Evolutionary conservation across 2,888 invertebrate species (phyloP).

Genomic region (Caenorhabditis virilis): DNA sequence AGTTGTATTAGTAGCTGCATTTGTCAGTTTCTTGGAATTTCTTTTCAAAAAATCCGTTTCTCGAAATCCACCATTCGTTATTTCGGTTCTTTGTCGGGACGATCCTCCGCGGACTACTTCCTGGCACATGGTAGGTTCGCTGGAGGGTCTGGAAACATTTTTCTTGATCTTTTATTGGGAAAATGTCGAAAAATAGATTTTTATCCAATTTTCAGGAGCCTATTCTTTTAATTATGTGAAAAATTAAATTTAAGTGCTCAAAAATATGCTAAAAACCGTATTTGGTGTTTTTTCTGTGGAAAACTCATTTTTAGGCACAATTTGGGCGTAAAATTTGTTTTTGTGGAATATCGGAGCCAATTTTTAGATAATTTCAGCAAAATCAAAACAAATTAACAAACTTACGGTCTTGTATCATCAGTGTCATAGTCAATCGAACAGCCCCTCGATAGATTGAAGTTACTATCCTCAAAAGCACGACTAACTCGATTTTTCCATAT

Average conservation of each 20-base stretch:
- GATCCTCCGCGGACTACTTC: conserved; percentile 8
- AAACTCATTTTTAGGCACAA: background rate
- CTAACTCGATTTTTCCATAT: background rate
- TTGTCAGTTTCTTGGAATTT: background rate
- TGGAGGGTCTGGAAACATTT: conserved; percentile 25
- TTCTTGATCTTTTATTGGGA: no score
- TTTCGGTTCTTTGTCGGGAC: background rate
- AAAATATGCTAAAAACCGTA: no score
- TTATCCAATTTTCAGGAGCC: no score
- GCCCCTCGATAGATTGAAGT: no score
- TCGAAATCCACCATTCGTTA: conserved; percentile 1
- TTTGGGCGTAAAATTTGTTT: background rate
- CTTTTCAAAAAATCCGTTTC: conserved; percentile 2
- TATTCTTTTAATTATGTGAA: no score
- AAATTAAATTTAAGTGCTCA: no score
- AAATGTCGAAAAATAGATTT: no score
- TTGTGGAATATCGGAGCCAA: no score
- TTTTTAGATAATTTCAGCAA: no score
- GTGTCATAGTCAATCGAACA: no score
- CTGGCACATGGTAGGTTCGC: conserved; percentile 12
- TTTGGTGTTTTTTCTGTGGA: no score
- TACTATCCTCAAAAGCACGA: background rate
- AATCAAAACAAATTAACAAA: no score
- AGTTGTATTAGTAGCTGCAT: conserved; percentile 1
- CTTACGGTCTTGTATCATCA: conserved; percentile 6